Conservation (phyloP, 2,113 vertebrate genomes). For the Shinisaurus crocodilurus region DNA sequence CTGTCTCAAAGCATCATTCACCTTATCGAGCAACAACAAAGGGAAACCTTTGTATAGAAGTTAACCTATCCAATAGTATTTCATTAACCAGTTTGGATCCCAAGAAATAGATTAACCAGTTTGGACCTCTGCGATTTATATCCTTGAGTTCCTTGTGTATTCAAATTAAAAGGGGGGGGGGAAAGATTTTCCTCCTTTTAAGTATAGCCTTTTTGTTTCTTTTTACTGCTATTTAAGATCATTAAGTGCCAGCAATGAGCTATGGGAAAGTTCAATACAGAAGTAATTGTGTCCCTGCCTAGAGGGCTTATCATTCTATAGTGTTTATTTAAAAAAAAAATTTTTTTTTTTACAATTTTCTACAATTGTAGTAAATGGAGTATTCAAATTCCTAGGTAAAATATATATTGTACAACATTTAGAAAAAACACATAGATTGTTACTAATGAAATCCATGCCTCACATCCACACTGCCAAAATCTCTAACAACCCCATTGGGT, state of each 20-base stretch:
- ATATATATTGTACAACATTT: not conserved
- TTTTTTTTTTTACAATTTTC: not conserved
- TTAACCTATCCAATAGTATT: not conserved
- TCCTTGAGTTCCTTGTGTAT: not conserved
- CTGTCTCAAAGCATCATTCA: not conserved
- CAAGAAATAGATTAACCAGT: not conserved
- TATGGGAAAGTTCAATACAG: not conserved
- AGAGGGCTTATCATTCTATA: not conserved
- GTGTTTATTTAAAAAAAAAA: not conserved
- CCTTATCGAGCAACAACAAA: not conserved
- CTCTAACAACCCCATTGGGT: not conserved
- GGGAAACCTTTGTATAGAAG: not conserved
- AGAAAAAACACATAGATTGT: not conserved
- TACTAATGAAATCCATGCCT: not conserved
- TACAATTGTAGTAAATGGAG: not conserved
- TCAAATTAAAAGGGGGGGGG: not conserved
- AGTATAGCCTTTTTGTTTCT: not conserved
- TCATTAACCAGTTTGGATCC: not conserved
- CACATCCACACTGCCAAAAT: not conserved
- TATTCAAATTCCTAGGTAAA: not conserved
- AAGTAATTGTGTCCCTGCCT: not conserved
- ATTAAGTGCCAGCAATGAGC: not conserved
- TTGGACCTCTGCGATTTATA: not conserved
- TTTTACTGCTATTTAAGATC: not conserved
- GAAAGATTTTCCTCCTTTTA: not conserved